phyloP scores from a whole-genome alignment of 2,888 invertebrate genomes.

The Chrysolina oricalcia region DNA sequence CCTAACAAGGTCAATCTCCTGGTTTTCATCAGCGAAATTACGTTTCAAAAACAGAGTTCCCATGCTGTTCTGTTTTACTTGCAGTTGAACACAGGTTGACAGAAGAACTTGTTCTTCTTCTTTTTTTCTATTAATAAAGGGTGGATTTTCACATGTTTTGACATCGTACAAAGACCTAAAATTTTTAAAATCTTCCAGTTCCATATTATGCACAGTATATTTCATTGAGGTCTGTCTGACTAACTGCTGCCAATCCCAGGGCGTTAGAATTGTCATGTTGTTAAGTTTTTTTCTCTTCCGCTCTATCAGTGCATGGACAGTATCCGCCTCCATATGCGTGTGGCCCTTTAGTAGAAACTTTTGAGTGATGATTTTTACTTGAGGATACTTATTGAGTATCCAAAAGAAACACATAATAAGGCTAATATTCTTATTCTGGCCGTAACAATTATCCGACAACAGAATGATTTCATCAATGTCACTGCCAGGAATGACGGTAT shows the following conservation, averaged over 20 bases:
- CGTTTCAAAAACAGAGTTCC: conserved; percentile 30
- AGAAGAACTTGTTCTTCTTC: conserved; percentile 31
- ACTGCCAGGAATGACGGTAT: conserved; percentile 11
- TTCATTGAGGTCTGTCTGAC: conserved; percentile 33
- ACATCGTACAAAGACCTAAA: conserved; percentile 28
- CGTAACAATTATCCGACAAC: conserved; percentile 8
- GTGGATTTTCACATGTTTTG: conserved; percentile 28
- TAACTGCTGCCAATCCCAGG: conserved; percentile 34
- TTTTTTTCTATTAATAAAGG: conserved; percentile 28
- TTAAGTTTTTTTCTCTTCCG: conserved; percentile 24
- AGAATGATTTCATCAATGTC: conserved; percentile 5
- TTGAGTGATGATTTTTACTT: conserved; percentile 27
- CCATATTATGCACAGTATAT: conserved; percentile 35
- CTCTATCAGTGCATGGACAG: conserved; percentile 31
- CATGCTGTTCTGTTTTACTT: conserved; percentile 31
- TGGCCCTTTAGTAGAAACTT: conserved; percentile 30
- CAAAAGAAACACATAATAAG: conserved; percentile 29
- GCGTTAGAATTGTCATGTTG: conserved; percentile 29
- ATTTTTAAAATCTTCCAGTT: conserved; percentile 24
- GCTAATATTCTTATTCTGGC: conserved; percentile 27
- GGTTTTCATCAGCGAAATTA: conserved; percentile 29
- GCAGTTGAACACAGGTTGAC: conserved; percentile 31
- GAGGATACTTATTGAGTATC: conserved; percentile 29
- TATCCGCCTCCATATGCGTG: conserved; percentile 33
- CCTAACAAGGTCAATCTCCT: conserved; percentile 29